phyloP scores from a whole-genome alignment of 1,140 invertebrate species.

The Pogonomyrmex barbatus region DNA sequence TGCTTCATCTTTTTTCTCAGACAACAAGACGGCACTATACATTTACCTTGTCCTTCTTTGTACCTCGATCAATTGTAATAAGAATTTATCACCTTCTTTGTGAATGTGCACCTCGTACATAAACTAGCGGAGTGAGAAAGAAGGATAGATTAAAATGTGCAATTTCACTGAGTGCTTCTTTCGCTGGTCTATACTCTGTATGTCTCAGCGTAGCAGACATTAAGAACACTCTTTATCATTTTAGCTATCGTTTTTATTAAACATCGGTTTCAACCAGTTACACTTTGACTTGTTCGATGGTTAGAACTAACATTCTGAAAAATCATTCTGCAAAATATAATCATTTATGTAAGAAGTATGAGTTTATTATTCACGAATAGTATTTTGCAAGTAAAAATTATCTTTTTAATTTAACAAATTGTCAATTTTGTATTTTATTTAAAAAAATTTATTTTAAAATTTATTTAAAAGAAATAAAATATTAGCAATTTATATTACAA shows the following conservation, averaged over 20 bases:
- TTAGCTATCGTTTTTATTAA: conserved; percentile 32
- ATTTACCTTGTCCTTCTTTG: conserved; percentile 1
- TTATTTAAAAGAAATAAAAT: neutral
- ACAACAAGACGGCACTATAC: conserved; percentile 12
- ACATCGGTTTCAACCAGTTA: neutral
- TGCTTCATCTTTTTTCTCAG: conserved; percentile 24
- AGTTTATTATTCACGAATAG: neutral
- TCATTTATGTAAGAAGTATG: neutral
- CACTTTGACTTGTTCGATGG: neutral
- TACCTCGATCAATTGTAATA: conserved; percentile 54
- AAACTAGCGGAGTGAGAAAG: conserved; percentile 19
- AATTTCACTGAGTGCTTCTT: conserved; percentile 66
- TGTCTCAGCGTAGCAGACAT: conserved; percentile 15
- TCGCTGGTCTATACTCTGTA: conserved; percentile 17
- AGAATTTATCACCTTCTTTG: conserved; percentile 58
- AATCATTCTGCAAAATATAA: neutral
- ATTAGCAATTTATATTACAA: neutral
- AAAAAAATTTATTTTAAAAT: too few relatives aligned
- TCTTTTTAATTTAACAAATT: neutral
- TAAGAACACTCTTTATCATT: conserved; percentile 11
- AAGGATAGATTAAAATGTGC: conserved; percentile 65
- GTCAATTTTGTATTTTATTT: neutral
- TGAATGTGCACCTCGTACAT: conserved; percentile 28
- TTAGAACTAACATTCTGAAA: too few relatives aligned
- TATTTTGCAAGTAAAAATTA: neutral